Base-by-base conservation (phyloP, 2,888 invertebrate species). In the Clistopyga incitator region DNA sequence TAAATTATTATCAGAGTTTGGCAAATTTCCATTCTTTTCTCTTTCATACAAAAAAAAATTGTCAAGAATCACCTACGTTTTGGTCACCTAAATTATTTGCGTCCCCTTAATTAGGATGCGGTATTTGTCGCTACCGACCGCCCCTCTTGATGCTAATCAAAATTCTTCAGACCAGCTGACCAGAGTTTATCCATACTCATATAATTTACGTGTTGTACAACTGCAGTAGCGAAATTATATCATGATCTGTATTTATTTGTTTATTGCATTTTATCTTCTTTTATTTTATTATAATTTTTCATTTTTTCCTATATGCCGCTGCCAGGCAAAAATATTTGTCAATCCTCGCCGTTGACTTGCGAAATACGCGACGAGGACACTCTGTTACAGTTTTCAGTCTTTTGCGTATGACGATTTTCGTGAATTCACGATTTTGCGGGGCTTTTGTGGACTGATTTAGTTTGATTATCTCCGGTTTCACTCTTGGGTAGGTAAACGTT, bases 131-230 rank as follows among this genome's bases (percentile, higher is more conserved):
- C 18, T 47, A 25, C 52, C 67, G 20, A 77, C 42, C 59, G 64
- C 67, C 56, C 13, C n/a, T 56, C 3, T 67, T 15, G 56, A 29
- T 47, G 56, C n/a, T 76, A 45, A 76, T 77, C 34, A 68, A 67
- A 56, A 76, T 56, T 77, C 18, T 56, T 56, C 76, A 76, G 65
- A 54, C 54, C 65, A 65, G 65, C 65, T 65, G 64, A 54, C 18
- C 68, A 23, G 52, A 56, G 65, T 25, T 54, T 50, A 64, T 75
- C 64, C 42, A 52, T 76, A 42, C 25, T 38, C 34, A 11, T 68
- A 56, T 45, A 29, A 56, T 38, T 38, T 68, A 29, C 56, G 42
- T 45, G 45, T 45, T 45, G 45, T 45, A 25, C 18, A 65, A 38
- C 34, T 25, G 45, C 34, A n/a, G 67, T 68, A 77, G 77, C 67